Base-by-base conservation (phyloP, 2,113 vertebrate species). In the Ariopsis seemanni region DNA sequence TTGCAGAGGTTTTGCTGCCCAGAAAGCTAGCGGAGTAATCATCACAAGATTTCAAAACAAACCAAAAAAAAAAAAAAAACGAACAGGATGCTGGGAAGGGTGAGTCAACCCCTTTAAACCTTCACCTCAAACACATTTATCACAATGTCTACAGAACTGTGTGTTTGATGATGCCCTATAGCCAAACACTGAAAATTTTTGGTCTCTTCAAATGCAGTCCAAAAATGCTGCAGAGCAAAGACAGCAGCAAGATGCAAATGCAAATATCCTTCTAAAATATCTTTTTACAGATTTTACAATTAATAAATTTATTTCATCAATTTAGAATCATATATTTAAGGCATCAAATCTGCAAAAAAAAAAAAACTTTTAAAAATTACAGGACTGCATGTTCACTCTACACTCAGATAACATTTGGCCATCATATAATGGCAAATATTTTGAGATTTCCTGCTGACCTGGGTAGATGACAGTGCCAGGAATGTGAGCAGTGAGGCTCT, bases 401-500 rank as follows among this genome's bases (percentile, higher is more conserved):
- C 65, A 30, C n/a, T 27, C n/a, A 27, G 15, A 69, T 15, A 69
- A 27, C 27, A 69, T 15, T 78, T 14, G 5, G 75, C 12, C 22
- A 27, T 14, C 15, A n/a, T 17, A 1, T 50, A 10, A 58, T 58
- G 14, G 20, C 42, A 25, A 34, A 25, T 18, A 87, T 91, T 88
- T 0, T 91, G 15, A 11, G 18, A 15, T 79, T 52, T 52, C 52
- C 5, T 77, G 20, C 82, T 42, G 30, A 96, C 95, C 95, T 94
- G 92, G 86, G 65, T 87, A 87, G 81, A 92, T 74, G 88, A 90
- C 89, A 60, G 92, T 63, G 2, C 91, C 94, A 48, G 82, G 92
- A 30, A 96, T 89, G 84, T 96, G 95, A 79, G 93, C 89, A 48
- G 90, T 80, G 9, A 98, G 93, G 0, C 95, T 95, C 50, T 84